phyloP scores from a whole-genome alignment of 64 coral and sea anemone species.

The Acropora tenuis region DNA sequence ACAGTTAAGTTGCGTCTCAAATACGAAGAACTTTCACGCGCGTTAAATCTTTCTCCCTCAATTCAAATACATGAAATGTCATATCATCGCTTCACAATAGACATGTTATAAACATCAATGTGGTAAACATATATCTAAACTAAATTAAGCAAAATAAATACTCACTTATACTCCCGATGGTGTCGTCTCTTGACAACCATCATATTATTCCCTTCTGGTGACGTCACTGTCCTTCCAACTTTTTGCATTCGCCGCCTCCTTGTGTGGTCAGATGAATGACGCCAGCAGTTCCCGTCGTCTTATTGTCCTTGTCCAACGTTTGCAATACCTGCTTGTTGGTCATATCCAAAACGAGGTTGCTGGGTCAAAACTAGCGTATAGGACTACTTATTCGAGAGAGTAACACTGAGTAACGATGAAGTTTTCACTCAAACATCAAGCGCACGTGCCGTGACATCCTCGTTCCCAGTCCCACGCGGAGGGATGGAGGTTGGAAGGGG shows the following conservation, averaged over 20 bases:
- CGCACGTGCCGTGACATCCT: background rate
- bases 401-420: background rate
- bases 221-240: constrained; percentile 1
- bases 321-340: background rate
- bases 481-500: background rate
- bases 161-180: background rate
- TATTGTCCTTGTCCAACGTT: background rate
- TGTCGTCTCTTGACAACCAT: background rate
- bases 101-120: background rate
- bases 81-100: background rate
- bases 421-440: background rate
- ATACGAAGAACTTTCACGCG: constrained; percentile 1
- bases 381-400: background rate
- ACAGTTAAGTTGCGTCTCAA: background rate
- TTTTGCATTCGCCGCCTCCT: background rate
- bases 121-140: background rate
- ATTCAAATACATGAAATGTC: background rate
- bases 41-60: background rate
- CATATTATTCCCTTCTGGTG: background rate
- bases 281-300: background rate
- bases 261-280: constrained; percentile 1
- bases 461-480: background rate
- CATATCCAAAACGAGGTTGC: background rate
- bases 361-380: constrained; percentile 1
- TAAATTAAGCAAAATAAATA: background rate